Evolutionary conservation across 2,113 vertebrate species (phyloP), one percentile per base, ranked within the genome.

Genomic region (Dryoscopus gambensis): DNA sequence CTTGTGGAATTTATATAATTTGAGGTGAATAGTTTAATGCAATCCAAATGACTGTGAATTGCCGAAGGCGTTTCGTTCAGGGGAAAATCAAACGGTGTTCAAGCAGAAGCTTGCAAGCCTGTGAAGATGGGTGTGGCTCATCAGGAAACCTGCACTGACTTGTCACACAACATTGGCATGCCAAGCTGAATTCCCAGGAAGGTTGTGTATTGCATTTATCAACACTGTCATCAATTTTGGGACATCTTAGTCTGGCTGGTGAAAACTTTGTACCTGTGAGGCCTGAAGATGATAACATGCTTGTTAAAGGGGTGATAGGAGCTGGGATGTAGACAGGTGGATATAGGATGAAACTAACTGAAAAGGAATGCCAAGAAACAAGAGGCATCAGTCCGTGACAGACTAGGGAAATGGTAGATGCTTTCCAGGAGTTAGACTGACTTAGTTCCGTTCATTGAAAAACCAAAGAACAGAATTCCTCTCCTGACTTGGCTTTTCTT

Each of bases 61-160:
- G 35, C 44, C 35, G 21, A 15, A 81, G 35, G 25, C 37, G 22
- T 55, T 93, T 73, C 0, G 0, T 74, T 49, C 24, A 15, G n/a
- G 28, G 33, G 27, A 64, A 23, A 39, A 68, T 33, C 52, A 15
- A 30, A 7, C 24, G 3, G 2, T 39, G 4, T 57, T 80, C 10
- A 52, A 46, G 23, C 20, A 64, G 83, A 40, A 60, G 33, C 35
- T 64, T 27, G 14, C 44, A 35, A 57, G 44, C 44, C 60, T 42
- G 0, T 40, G 31, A 35, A 35, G 22, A 7, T 7, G 3, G 7
- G 15, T 21, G 30, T 52, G 30, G n/a, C 52, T 75, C 11, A 13
- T 60, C 25, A 15, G 46, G 46, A 69, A 60, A 22, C n/a, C 33
- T 28, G 8, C 25, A 18, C 0, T 56, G 57, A 31, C 13, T 39